Base-by-base conservation (phyloP, 2,888 invertebrate species). In the Parasteatoda lunata region DNA sequence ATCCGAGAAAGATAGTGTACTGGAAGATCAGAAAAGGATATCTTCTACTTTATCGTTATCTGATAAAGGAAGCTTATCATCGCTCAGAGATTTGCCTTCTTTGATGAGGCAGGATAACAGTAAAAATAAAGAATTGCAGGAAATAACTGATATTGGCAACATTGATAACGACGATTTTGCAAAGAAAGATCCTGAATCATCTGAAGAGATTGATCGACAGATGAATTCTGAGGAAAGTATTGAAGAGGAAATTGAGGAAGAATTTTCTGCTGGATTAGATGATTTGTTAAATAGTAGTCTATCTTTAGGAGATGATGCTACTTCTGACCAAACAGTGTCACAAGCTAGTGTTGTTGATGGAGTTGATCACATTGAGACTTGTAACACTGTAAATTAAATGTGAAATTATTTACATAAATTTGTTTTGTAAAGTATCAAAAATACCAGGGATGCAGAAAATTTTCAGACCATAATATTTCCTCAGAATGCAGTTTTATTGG, bases 311-410 rank as follows among this genome's bases (percentile, higher is more conserved):
- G 88, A 88, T 78, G 88, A 88, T 78, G 77, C 71, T 3, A 88
- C 88, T 45, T 78, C 85, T 48, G 88, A 90, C 73, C 83, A 89
- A 72, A 90, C 89, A 45, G 84, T 89, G 4, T 90, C 90, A 8
- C 89, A 89, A 52, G 54, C 84, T 6, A 89, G 89, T 75, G 84
- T 79, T 7, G 77, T 86, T 9, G 89, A 89, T 65, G 85, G 84
- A 8, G 72, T 77, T 59, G 90, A 90, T 72, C 89, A 89, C 54
- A 68, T 89, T 48, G 90, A 90, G 75, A 59, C 30, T 30, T 30
- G 30, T 2, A 30, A 30, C 30, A 30, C 30, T 30, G 30, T 30
- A 30, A 30, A 30, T 30, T 30, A 30, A 30, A 30, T 30, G 30
- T 30, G 30, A 30, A 30, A 30, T 30, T 30, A 30, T 30, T 30